Conservation (phyloP, 1,140 invertebrate genomes). For the Meloidogyne chitwoodi region DNA sequence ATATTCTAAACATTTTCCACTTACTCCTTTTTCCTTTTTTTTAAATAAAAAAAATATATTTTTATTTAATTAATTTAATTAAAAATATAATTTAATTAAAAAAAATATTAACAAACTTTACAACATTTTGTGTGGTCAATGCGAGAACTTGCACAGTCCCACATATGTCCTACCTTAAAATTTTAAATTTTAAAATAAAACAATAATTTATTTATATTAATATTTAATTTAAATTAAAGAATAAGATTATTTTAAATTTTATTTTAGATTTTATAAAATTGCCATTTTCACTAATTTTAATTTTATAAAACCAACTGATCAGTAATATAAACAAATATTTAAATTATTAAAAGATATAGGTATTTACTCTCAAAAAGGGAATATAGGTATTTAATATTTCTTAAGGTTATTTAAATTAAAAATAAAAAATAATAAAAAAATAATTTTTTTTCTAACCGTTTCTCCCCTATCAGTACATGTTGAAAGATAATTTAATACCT, state of each 20-base stretch:
- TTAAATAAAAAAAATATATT: neutral
- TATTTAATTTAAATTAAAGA: neutral
- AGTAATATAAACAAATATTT: too few species aligned
- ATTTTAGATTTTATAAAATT: too few species aligned
- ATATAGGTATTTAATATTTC: too few species aligned
- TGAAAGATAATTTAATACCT: slow-evolving; percentile 57
- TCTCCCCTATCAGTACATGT: slow-evolving; percentile 53
- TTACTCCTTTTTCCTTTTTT: slow-evolving; percentile 52
- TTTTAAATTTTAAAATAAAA: neutral
- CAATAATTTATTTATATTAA: neutral
- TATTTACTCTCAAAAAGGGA: too few species aligned
- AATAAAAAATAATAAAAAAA: neutral
- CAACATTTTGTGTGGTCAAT: slow-evolving; percentile 56
- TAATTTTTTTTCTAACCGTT: slow-evolving; percentile 30
- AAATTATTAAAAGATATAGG: too few species aligned
- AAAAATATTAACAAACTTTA: slow-evolving; percentile 14
- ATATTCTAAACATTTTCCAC: slow-evolving; percentile 57
- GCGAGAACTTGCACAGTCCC: slow-evolving; percentile 57
- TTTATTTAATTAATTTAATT: neutral
- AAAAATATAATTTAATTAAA: neutral
- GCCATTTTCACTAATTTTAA: too few species aligned
- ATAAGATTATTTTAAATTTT: too few species aligned
- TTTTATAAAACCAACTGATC: too few species aligned
- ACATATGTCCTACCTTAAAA: slow-evolving; percentile 34
- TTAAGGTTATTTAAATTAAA: neutral